Percentiles rank a stretch among this genome's conserved stretches.
Conservation (phyloP, 2,888 invertebrate species). For the Microctonus brassicae region DNA sequence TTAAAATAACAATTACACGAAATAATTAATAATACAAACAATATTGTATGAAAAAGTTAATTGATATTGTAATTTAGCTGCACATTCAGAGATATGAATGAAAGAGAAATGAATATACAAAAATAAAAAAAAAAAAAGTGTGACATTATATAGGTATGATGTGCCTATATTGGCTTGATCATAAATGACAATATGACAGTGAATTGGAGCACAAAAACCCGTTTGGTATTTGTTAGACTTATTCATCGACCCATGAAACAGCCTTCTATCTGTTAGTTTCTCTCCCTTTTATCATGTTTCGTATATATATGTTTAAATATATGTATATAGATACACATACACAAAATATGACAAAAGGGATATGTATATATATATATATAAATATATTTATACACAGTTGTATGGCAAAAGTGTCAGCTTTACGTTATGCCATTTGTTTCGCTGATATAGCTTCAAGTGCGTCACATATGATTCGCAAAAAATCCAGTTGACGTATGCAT, state of each 20-base stretch:
- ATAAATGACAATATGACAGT: background rate
- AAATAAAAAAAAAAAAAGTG: too few relatives aligned
- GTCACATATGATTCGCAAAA: background rate
- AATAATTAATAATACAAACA: background rate
- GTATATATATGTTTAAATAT: too few relatives aligned
- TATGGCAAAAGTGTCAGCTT: background rate
- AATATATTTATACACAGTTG: background rate
- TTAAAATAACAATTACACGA: background rate
- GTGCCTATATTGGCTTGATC: background rate
- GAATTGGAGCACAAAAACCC: background rate
- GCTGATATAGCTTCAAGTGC: background rate
- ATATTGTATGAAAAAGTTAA: background rate
- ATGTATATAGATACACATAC: too few relatives aligned
- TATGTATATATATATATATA: background rate
- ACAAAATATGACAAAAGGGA: too few relatives aligned
- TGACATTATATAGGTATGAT: background rate
- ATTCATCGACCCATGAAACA: constrained; percentile 6
- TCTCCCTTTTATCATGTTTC: background rate
- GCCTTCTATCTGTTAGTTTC: background rate
- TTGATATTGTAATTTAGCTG: background rate
- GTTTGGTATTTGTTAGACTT: background rate
- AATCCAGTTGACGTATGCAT: background rate
- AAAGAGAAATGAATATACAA: too few relatives aligned
- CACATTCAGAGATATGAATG: background rate
- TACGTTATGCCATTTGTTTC: background rate